A percentile compares a stretch with the other conserved stretches of the same genome.
Conservation (phyloP, 1,140 invertebrate genomes). For the Euschistus heros region DNA sequence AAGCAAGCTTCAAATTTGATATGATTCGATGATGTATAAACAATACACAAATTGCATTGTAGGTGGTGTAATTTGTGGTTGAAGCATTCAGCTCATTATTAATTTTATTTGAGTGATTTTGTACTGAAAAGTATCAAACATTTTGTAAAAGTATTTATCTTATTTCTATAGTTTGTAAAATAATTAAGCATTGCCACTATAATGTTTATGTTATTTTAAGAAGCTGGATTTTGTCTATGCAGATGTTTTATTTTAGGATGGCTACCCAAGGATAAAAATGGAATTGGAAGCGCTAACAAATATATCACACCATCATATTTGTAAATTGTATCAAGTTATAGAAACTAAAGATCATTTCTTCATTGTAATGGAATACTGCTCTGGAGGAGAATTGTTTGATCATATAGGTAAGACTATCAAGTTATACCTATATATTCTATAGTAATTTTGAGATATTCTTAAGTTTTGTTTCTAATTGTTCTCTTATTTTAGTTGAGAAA, state of each 20-base stretch:
- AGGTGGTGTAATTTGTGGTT: too few species aligned
- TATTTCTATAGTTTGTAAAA: too few species aligned
- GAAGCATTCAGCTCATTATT: too few species aligned
- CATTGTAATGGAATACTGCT: constrained; percentile 70
- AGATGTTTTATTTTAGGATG: constrained; percentile 45
- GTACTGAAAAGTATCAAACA: too few species aligned
- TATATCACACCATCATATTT: constrained; percentile 71
- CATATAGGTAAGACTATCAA: constrained; percentile 38
- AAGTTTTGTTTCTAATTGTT: constrained; percentile 6
- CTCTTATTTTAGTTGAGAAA: constrained; percentile 46
- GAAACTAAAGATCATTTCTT: constrained; percentile 61
- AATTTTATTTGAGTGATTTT: too few species aligned
- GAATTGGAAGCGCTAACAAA: constrained; percentile 73
- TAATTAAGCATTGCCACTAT: too few species aligned
- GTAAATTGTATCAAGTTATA: constrained; percentile 70
- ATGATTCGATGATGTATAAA: too few species aligned
- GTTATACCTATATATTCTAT: neutral
- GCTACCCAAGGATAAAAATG: constrained; percentile 62
- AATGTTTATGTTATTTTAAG: too few species aligned
- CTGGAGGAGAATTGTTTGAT: constrained; percentile 75
- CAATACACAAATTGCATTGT: too few species aligned
- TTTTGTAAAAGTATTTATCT: too few species aligned
- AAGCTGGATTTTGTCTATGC: too few species aligned
- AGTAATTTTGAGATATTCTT: neutral
- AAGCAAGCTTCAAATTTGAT: too few species aligned